Evolutionary conservation across 2,888 invertebrate genomes (phyloP).

Genomic region (Macropis europaea): DNA sequence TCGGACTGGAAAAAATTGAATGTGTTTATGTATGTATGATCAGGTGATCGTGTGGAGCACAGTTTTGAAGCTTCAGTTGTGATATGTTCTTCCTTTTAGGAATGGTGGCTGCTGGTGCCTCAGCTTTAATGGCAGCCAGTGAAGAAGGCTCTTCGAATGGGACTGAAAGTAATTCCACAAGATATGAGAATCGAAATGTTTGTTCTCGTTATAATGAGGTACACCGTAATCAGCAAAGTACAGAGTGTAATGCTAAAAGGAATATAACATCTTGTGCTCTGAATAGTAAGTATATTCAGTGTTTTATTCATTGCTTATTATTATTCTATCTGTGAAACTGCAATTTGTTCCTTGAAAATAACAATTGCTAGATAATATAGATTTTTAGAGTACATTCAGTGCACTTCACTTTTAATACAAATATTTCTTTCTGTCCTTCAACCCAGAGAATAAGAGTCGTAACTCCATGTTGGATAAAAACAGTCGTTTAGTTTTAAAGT

Average conservation of each 20-base stretch:
- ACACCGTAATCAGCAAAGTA: constrained; percentile 47
- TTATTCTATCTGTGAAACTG: neutral
- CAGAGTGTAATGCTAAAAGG: constrained; percentile 53
- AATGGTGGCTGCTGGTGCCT: constrained; percentile 73
- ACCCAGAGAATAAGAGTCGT: constrained; percentile 51
- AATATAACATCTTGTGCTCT: constrained; percentile 35
- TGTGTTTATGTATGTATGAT: constrained; percentile 12
- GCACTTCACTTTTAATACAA: constrained; percentile 30
- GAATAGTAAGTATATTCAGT: constrained; percentile 41
- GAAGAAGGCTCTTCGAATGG: constrained; percentile 68
- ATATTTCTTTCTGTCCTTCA: constrained; percentile 6
- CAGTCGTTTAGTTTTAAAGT: constrained; percentile 78
- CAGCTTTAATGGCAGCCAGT: constrained; percentile 71
- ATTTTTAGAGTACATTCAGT: neutral
- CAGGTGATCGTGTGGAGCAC: neutral
- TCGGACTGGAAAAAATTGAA: constrained; percentile 8
- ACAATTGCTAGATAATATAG: constrained; percentile 19
- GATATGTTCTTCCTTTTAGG: constrained; percentile 51
- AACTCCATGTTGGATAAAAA: constrained; percentile 68
- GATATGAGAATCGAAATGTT: constrained; percentile 53
- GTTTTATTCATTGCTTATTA: neutral
- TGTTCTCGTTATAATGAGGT: constrained; percentile 36
- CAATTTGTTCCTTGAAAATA: neutral
- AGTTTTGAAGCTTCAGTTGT: neutral
- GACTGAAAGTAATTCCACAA: constrained; percentile 54